phyloP scores from a whole-genome alignment of 2,888 invertebrate genomes.

The Idaea dimidiata region DNA sequence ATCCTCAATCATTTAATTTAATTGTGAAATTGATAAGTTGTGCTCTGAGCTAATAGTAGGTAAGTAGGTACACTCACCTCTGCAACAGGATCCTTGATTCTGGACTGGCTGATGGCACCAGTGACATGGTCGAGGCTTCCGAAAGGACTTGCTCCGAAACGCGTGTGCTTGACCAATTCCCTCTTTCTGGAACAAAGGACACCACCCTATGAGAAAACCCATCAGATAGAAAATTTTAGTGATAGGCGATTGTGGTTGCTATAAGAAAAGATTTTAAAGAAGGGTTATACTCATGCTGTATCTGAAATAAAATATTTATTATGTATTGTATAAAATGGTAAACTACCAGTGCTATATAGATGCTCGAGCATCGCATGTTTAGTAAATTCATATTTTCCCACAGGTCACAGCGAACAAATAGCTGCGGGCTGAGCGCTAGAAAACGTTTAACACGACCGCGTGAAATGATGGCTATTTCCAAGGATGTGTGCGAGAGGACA shows the following conservation, averaged over 20 bases:
- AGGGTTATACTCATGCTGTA: not conserved
- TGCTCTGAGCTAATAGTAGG: not conserved
- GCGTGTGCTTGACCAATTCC: slow-evolving; percentile 85
- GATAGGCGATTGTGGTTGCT: not conserved
- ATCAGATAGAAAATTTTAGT: not conserved
- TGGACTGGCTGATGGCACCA: slow-evolving; percentile 89
- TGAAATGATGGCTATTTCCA: slow-evolving; percentile 49
- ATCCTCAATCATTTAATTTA: too few relatives aligned
- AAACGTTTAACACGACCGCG: slow-evolving; percentile 49
- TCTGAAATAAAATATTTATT: not conserved
- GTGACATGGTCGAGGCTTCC: slow-evolving; percentile 88
- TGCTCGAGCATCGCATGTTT: slow-evolving; percentile 21
- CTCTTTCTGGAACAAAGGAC: slow-evolving; percentile 82
- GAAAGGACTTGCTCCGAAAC: slow-evolving; percentile 87
- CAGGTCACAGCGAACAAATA: slow-evolving; percentile 43
- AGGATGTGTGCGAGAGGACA: slow-evolving; percentile 35
- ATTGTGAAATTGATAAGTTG: not conserved
- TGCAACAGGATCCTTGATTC: slow-evolving; percentile 87
- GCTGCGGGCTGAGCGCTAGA: slow-evolving; percentile 37
- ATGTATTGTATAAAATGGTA: not conserved
- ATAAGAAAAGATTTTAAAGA: too few relatives aligned
- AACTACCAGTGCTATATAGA: not conserved
- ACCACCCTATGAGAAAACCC: not conserved
- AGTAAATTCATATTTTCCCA: slow-evolving; percentile 33
- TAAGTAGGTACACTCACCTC: slow-evolving; percentile 84